Evolutionary conservation across 2,113 vertebrate genomes (phyloP).

Genomic region (Chaenogobius annularis): DNA sequence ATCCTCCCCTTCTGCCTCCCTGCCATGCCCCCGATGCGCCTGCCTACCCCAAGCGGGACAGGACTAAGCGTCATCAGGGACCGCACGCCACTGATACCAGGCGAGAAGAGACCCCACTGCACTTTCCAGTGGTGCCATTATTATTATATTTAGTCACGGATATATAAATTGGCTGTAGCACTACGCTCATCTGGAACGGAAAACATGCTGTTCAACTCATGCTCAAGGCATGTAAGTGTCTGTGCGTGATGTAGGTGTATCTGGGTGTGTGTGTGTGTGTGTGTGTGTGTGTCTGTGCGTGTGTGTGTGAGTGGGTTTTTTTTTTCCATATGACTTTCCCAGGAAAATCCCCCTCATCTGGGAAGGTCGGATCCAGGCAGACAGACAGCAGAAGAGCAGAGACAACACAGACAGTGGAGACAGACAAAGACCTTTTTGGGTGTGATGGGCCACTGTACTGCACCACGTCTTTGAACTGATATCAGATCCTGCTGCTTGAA

Average conservation of each 20-base stretch:
- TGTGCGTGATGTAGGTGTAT: too few relatives aligned
- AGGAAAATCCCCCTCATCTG: constrained; percentile 76
- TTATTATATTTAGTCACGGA: too few relatives aligned
- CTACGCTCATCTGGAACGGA: too few relatives aligned
- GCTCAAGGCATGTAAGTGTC: too few relatives aligned
- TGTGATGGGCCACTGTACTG: constrained; percentile 26
- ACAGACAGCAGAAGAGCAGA: constrained; percentile 66
- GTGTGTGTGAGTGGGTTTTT: constrained; percentile 26
- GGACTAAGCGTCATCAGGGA: too few relatives aligned
- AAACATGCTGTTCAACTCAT: too few relatives aligned
- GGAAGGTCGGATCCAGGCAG: constrained; percentile 65
- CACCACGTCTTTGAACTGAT: constrained; percentile 2
- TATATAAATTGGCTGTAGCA: too few relatives aligned
- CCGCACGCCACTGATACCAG: too few relatives aligned
- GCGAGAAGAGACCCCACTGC: too few relatives aligned
- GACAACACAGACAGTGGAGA: constrained; percentile 38
- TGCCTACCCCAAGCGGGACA: constrained; percentile 62
- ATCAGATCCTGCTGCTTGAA: constrained; percentile 23
- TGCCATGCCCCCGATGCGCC: constrained; percentile 25
- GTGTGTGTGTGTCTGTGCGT: constrained; percentile 8
- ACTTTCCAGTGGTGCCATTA: too few relatives aligned
- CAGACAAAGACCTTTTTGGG: constrained; percentile 31
- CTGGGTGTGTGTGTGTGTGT: constrained; percentile 24
- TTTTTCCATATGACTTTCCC: constrained; percentile 74
- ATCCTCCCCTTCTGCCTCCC: background rate